Evolutionary conservation across 2,797 vertebrate species (phyloP).

Genomic region (Holocentrus rufus): DNA sequence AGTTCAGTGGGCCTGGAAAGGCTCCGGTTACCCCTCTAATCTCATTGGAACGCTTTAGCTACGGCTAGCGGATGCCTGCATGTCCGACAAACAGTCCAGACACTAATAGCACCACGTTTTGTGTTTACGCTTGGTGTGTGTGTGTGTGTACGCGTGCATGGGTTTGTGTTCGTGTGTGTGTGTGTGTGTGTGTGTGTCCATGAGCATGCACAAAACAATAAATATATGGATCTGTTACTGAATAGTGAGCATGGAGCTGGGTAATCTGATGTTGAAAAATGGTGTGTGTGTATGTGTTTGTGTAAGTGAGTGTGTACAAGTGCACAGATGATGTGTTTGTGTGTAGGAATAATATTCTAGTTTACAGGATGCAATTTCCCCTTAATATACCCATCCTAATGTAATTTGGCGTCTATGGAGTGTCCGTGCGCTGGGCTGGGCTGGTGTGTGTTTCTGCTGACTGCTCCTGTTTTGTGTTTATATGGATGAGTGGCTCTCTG

Average conservation of each 20-base stretch:
- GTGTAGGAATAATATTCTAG: constrained; percentile 86
- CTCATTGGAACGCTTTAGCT: constrained; percentile 88
- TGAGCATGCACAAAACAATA: constrained; percentile 47
- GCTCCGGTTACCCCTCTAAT: constrained; percentile 91
- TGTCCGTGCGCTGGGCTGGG: constrained; percentile 79
- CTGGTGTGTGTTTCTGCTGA: constrained; percentile 86
- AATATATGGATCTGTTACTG: constrained; percentile 64
- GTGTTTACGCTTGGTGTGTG: constrained; percentile 62
- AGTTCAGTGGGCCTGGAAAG: constrained; percentile 82
- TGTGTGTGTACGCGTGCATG: too few relatives aligned
- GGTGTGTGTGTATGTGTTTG: constrained; percentile 56
- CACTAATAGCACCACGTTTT: constrained; percentile 78
- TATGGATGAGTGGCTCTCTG: constrained; percentile 78
- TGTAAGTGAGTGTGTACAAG: constrained; percentile 32
- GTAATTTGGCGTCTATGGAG: constrained; percentile 90
- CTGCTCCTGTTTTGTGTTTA: constrained; percentile 83
- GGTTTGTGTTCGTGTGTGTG: too few relatives aligned
- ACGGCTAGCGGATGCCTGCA: constrained; percentile 87
- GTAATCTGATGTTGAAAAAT: constrained; percentile 68
- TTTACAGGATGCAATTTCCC: constrained; percentile 95
- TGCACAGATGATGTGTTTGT: constrained; percentile 61
- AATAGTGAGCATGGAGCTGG: constrained; percentile 48
- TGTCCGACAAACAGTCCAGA: constrained; percentile 87
- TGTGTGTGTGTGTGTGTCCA: constrained; percentile 33
- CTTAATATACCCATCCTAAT: constrained; percentile 95